These are phyloP conservation scores for Mimumesa dahlbomi DNA, from an alignment of 2,888 invertebrate species.

Conservation along the genomic window DNA sequence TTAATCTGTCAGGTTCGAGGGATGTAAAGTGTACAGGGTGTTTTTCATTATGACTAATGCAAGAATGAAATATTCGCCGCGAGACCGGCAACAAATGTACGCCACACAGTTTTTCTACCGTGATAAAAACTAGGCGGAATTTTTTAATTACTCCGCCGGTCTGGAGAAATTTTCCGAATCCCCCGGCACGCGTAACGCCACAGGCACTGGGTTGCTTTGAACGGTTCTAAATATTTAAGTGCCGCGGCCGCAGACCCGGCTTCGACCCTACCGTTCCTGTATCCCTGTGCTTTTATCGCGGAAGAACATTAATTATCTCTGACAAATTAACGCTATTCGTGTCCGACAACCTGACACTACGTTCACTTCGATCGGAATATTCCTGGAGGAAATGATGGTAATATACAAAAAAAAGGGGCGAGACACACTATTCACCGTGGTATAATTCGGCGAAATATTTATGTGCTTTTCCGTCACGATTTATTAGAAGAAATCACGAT, in stretches of 20 bases:
- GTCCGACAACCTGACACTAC: not conserved
- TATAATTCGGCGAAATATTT: no score
- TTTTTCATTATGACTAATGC: constrained; percentile 26
- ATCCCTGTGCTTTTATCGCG: not conserved
- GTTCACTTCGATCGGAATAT: not conserved
- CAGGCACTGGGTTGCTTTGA: no score
- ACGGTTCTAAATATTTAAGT: no score
- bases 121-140: constrained; percentile 9
- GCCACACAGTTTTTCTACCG: no score
- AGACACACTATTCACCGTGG: no score
- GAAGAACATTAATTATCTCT: constrained; percentile 8
- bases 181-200: no score
- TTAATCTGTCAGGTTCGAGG: not conserved
- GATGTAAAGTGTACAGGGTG: not conserved
- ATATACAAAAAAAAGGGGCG: no score
- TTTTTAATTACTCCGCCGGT: constrained; percentile 30
- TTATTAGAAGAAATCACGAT: no score
- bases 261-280: constrained; percentile 7
- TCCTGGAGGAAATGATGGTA: not conserved
- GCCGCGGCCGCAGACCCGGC: no score
- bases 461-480: no score
- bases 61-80: constrained; percentile 19
- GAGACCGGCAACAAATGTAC: constrained; percentile 15
- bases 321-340: constrained; percentile 7
- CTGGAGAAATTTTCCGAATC: constrained; percentile 10